Base-by-base conservation (phyloP, 1,140 invertebrate species). In the Sinonovacula constricta region DNA sequence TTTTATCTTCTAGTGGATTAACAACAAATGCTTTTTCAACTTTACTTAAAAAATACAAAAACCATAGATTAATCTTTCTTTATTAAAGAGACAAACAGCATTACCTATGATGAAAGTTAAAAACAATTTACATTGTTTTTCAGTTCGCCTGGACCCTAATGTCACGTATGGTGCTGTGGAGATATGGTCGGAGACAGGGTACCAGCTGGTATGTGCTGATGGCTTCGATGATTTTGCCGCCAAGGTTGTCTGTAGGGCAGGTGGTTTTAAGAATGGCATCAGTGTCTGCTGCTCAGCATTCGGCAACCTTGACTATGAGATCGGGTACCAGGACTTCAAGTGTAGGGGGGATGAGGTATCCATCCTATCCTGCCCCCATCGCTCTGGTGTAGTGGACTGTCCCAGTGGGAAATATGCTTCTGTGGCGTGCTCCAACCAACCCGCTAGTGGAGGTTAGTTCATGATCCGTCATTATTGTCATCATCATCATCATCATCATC, bases 201-300 rank as follows among this genome's bases (percentile, higher is more conserved):
- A 76, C 69, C 22, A 74, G 28, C 18, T 86, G 15, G 85, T 86
- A 3, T 86, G 85, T 67, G 78, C 80, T 28, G 85, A 86, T 39
- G 74, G 63, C n/a, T 86, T 86, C 71, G 71, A 80, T 39, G 81
- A 83, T 18, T 54, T 63, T 10, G 81, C 79, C 22, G 85, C 85
- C 24, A 74, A 72, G 39, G 79, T 85, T 18, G 79, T 81, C 2
- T 85, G 83, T 62, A 79, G 45, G 33, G 65, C 80, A 62, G 54
- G 72, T 5, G 72, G 71, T 33, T 74, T 59, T 31, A 12, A 39
- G 7, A 56, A 77, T 78, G 79, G 75, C 0, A 78, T 85, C 14
- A 69, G 72, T 26, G 56, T 83, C 7, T 80, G 83, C 34, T 85
- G 83, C 59, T 81, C 81, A 36, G 76, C 76, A 0, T 81, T 83